Evolutionary conservation across 1,140 invertebrate genomes (phyloP).

Genomic region (Monochamus saltuarius): DNA sequence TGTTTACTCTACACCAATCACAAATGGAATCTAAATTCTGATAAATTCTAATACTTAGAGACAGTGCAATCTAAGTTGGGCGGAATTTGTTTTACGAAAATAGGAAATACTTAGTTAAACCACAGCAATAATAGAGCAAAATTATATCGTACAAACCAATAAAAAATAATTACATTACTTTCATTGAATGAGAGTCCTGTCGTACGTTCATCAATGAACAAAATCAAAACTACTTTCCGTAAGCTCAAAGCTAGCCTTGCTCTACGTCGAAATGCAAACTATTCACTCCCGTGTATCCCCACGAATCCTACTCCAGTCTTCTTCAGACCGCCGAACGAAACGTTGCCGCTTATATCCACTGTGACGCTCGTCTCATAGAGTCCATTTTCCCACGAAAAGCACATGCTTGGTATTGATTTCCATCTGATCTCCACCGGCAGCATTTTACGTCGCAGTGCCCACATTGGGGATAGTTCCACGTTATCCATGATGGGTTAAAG

Average conservation of each 20-base stretch:
- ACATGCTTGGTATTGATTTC: conserved; percentile 17
- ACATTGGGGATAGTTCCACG: conserved; percentile 2
- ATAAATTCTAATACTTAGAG: no score
- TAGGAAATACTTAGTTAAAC: no score
- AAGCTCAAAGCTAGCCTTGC: neutral
- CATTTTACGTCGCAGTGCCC: neutral
- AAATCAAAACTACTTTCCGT: neutral
- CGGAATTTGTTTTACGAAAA: no score
- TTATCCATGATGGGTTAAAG: conserved; percentile 17
- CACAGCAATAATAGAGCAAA: no score
- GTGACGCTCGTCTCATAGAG: neutral
- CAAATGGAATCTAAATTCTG: no score
- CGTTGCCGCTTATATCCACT: conserved; percentile 2
- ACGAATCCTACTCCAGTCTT: conserved; percentile 11
- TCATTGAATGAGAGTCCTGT: no score
- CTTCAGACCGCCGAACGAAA: conserved; percentile 3
- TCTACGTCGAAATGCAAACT: neutral
- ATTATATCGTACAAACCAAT: no score
- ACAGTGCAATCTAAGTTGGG: no score
- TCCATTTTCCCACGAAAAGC: conserved; percentile 9
- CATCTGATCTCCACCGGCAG: neutral
- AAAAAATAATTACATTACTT: no score
- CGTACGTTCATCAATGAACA: no score
- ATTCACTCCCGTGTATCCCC: conserved; percentile 5
- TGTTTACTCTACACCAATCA: no score